These are phyloP conservation scores for Podarcis raffonei DNA, from an alignment of 2,113 vertebrate genomes.

Conservation along the genomic window DNA sequence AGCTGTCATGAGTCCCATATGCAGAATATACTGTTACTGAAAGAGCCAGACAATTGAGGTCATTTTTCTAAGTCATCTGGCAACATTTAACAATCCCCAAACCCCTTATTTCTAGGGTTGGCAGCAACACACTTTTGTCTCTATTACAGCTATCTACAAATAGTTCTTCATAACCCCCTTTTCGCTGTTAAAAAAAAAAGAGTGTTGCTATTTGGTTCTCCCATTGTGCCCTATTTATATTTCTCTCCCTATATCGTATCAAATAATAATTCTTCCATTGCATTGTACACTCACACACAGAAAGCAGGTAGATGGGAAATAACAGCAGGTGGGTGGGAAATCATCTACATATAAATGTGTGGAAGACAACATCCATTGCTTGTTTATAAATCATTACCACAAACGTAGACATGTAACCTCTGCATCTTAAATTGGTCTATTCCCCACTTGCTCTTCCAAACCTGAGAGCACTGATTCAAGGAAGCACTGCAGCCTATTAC, in stretches of 20 bases:
- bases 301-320: neutral
- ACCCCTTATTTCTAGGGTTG: neutral
- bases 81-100: neutral
- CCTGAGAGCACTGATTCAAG: neutral
- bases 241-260: neutral
- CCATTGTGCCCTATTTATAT: neutral
- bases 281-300: neutral
- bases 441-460: neutral
- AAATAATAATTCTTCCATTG: neutral
- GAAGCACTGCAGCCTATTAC: neutral
- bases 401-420: neutral
- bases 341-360: no score
- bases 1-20: neutral
- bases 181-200: neutral
- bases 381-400: neutral
- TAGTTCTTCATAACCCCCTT: neutral
- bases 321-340: neutral
- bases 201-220: neutral
- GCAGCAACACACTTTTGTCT: neutral
- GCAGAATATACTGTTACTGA: neutral
- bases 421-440: neutral
- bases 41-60: neutral
- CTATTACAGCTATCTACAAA: neutral
- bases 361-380: neutral
- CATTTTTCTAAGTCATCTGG: neutral